Base-by-base conservation (phyloP, 2,888 invertebrate genomes). In the Acanthosepion pharaonis region DNA sequence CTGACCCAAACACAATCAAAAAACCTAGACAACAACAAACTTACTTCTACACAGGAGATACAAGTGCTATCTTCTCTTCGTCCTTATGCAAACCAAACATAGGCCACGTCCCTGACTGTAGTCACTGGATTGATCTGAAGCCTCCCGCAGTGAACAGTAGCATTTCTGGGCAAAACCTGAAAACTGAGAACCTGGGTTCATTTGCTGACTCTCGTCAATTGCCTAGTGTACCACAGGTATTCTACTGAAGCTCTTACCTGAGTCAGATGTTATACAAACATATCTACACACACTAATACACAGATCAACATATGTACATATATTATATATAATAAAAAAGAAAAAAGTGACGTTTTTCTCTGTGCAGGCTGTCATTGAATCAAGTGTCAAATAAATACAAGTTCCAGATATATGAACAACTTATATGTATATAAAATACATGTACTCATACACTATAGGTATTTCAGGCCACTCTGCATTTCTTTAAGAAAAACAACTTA, bases 11-110 rank as follows among this genome's bases (percentile, higher is more conserved):
- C 78, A 28, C n/a, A 78, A 78, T 78, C 11, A 78, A 78, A 78
- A 78, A 78, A n/a, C n/a, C 78, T 78, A 78, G n/a, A 78, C 78
- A 78, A 78, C 78, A 78, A n/a, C 78, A n/a, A 78, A 78, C 78
- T 78, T 78, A 78, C n/a, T 78, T 78, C 78, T 78, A 78, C n/a
- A n/a, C 78, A 9, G 78, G 78, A n/a, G 78, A 78, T 78, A 78
- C 78, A 15, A 78, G 78, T 33, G 78, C n/a, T 78, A 78, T 78
- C 78, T 78, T n/a, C 78, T 78, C 78, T 78, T 78, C 78, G 11
- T 33, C 78, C 78, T 78, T 78, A 78, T n/a, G 78, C 78, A n/a
- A 78, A 78, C 78, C 78, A 11, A 78, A n/a, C 78, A n/a, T 78
- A 15, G 78, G n/a, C n/a, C n/a, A 78, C 78, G 33, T 78, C 78